phyloP scores from a whole-genome alignment of 2,797 vertebrate genomes.

The Acridotheres tristis region DNA sequence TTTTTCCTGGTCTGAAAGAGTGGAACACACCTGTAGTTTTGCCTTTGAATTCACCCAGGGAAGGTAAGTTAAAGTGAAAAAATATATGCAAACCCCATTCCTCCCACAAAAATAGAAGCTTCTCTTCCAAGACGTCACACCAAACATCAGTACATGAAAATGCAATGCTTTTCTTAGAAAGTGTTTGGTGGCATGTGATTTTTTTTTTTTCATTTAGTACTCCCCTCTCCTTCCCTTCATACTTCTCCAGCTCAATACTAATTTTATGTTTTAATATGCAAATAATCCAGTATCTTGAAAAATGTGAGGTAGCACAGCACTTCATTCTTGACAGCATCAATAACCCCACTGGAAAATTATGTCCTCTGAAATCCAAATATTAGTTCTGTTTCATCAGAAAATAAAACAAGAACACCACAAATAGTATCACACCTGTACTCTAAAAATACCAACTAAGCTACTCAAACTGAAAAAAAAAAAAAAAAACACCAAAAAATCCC shows the following conservation, averaged over 20 bases:
- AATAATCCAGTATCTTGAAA: background rate
- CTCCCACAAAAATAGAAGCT: background rate
- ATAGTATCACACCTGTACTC: background rate
- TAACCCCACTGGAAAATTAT: background rate
- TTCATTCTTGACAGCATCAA: background rate
- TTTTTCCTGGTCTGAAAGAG: background rate
- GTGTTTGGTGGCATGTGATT: background rate
- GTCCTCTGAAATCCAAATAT: background rate
- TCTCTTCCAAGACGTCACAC: background rate
- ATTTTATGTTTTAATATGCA: background rate
- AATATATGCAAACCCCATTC: background rate
- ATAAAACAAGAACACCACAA: background rate
- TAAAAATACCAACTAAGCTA: background rate
- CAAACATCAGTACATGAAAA: background rate
- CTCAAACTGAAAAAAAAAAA: background rate
- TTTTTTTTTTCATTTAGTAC: background rate
- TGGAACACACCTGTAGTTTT: background rate
- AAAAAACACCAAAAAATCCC: background rate
- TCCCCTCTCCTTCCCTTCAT: background rate
- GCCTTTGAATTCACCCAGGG: background rate
- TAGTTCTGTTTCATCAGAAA: background rate
- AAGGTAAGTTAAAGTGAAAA: background rate
- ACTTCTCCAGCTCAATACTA: background rate
- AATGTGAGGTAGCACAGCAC: background rate
- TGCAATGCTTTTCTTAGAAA: background rate